Evolutionary conservation across 2,113 vertebrate genomes (phyloP), one percentile per base, ranked within the genome.

Genomic region (Anarrhichthys ocellatus): DNA sequence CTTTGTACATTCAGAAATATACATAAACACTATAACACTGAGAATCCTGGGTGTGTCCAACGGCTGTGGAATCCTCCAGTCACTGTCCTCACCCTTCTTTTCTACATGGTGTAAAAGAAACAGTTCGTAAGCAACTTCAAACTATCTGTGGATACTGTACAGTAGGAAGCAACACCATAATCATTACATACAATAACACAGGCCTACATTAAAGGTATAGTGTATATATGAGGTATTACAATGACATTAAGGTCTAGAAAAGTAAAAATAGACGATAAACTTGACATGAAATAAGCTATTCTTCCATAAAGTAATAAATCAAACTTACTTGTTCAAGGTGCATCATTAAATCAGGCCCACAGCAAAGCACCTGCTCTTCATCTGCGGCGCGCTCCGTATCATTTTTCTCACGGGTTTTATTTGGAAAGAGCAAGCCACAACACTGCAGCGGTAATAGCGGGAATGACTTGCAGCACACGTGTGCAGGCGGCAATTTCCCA

Each of bases 281-380:
- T 4, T 18, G n/a, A 52, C 2, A 46, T 22, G 11, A n/a, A 40
- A 9, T 58, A 68, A 27, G 13, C 22, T 48, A 15, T 56, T 46
- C 44, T 48, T 46, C 22, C 5, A 77, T 66, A 2, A 70, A 58
- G 7, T 29, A 73, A 83, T 68, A 58, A 74, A 79, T 64, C 17
- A 62, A 87, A 40, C 42, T 62, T 71, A 76, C 81, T 66, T 80
- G 64, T 62, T 75, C 27, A 69, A 54, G 36, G 8, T 56, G 67
- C 74, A 32, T 73, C 74, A 78, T 73, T 63, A 63, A 58, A 75
- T 50, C 52, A 56, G 42, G 44, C 29, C 22, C 32, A 24, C 22
- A 71, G 38, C 2, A 6, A 59, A 74, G 40, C 27, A 40, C 4
- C 63, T 29, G 75, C 50, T 73, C 50, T 38, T 77, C 44, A 5